These are phyloP conservation scores for Mactromeris polynyma DNA, from an alignment of 2,888 invertebrate genomes.

Conservation along the genomic window DNA sequence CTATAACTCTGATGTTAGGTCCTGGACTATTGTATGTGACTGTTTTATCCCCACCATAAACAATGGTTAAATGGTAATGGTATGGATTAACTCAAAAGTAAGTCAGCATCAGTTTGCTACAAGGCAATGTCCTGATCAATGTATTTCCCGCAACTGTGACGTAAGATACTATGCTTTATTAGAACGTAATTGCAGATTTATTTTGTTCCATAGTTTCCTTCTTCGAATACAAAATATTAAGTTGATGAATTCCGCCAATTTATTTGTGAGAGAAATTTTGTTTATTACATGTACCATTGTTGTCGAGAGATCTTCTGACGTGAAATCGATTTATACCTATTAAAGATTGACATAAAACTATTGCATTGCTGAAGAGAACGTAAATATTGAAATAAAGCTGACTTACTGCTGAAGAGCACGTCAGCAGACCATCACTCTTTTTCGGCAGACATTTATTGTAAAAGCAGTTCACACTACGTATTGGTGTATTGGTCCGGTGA, in stretches of 20 bases:
- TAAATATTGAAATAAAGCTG: neutral
- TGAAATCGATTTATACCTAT: neutral
- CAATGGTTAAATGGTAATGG: no score
- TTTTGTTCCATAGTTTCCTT: neutral
- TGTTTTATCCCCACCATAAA: no score
- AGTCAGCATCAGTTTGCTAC: no score
- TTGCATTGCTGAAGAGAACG: neutral
- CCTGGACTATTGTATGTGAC: no score
- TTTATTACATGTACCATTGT: neutral
- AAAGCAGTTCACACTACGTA: neutral
- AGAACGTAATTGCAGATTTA: neutral
- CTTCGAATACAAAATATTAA: neutral
- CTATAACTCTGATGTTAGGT: no score
- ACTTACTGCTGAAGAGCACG: neutral
- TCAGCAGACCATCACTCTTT: neutral
- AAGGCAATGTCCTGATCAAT: neutral
- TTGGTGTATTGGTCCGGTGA: neutral
- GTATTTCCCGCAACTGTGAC: neutral
- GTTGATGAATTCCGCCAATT: neutral
- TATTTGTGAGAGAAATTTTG: neutral
- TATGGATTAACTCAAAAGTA: no score
- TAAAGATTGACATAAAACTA: neutral
- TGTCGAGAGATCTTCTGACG: neutral
- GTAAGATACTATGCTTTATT: neutral
- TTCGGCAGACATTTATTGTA: neutral